Evolutionary conservation across 2,113 vertebrate genomes (phyloP), one percentile per base, ranked within the genome.

Genomic region (Otis tarda): DNA sequence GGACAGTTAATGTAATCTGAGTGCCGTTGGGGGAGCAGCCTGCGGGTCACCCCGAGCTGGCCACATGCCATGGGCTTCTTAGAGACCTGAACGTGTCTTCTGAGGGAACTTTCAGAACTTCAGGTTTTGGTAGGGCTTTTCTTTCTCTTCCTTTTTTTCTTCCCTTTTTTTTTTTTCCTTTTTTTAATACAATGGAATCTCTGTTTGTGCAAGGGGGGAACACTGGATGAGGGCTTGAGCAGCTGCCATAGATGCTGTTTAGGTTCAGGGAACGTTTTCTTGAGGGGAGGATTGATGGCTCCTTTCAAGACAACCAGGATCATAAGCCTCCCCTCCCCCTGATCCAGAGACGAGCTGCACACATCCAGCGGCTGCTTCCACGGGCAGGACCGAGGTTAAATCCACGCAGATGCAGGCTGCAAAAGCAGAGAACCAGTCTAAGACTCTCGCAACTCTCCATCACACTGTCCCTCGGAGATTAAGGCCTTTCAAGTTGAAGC

Each of bases 211-310:
- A 4, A 4, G 1, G 23, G 10, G 52, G 47, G 16, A 59, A 86
- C 83, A 83, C 77, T 3, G 47, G 73, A 80, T 77, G 91, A 93
- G 68, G 56, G 63, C 60, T 84, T 2, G 1, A 84, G 74, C 87
- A 91, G 92, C 83, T 83, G 94, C 82, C 43, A 8, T 25, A 49
- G 77, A 89, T 73, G 84, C 84, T 67, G 64, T 24, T 83, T 56
- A 50, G 74, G 75, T 63, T 81, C 79, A 28, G 25, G 47, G 60
- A 41, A 45, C 45, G 73, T 80, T 80, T 75, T 70, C 83, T 76
- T 64, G 55, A 56, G 25, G 20, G 23, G 33, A 43, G 93, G 96
- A 96, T 93, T 49, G 94, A 97, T 94, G 82, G 47, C 23, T 81
- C 23, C 93, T 89, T 74, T 89, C 95, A 90, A 84, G 87, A 57